These are phyloP conservation scores for Drosophila bocki DNA, from an alignment of 1,140 invertebrate genomes.

Conservation along the genomic window DNA sequence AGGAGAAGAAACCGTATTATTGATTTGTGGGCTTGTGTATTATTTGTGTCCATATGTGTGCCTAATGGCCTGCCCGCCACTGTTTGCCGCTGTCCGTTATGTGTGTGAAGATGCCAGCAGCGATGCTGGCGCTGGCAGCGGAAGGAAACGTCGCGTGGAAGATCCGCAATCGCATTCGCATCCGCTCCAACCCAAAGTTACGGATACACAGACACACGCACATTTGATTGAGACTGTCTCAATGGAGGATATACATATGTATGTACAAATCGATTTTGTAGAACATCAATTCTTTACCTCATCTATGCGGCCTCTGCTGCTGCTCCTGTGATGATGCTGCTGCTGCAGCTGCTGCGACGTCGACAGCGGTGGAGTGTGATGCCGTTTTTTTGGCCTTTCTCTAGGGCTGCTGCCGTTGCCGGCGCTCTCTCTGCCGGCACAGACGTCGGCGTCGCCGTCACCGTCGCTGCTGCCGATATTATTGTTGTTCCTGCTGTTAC, in stretches of 20 bases:
- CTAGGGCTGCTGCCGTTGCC: constrained; percentile 16
- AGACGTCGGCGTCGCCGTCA: constrained; percentile 34
- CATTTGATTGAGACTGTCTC: constrained; percentile 12
- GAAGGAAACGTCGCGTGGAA: constrained; percentile 3
- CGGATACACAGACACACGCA: constrained; percentile 13
- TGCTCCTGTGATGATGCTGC: constrained; percentile 45
- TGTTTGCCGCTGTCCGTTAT: constrained; percentile 1
- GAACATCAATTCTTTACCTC: constrained; percentile 65
- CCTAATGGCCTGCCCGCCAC: constrained; percentile 20
- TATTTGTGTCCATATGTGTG: constrained; percentile 5
- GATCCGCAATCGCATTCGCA: constrained; percentile 13
- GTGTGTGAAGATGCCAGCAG: constrained; percentile 1
- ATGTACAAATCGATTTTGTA: constrained; percentile 26
- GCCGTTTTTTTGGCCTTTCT: constrained; percentile 11
- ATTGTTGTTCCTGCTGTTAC: constrained; percentile 12
- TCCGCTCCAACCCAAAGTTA: constrained; percentile 11
- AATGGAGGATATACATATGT: constrained; percentile 8
- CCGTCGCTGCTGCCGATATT: constrained; percentile 28
- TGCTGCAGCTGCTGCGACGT: constrained; percentile 37
- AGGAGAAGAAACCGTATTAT: constrained; percentile 4
- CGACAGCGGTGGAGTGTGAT: constrained; percentile 26
- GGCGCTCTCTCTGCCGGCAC: constrained; percentile 31
- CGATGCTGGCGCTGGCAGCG: constrained; percentile 12
- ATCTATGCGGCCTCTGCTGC: constrained; percentile 47
- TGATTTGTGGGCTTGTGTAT: constrained; percentile 8